phyloP scores from a whole-genome alignment of 2,113 vertebrate genomes.

The Pteruthius melanotis region DNA sequence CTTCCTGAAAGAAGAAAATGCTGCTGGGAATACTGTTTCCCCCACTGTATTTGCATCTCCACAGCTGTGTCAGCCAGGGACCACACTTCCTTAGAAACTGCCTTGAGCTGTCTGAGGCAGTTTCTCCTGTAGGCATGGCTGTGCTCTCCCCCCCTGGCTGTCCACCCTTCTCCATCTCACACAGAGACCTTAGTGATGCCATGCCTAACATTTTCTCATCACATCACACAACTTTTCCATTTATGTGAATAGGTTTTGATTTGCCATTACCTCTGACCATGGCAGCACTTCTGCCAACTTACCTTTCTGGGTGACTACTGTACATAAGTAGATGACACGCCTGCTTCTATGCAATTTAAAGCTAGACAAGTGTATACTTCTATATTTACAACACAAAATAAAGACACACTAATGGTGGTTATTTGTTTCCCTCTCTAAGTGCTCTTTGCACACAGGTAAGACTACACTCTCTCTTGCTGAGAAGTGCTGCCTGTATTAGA shows the following conservation, averaged over 20 bases:
- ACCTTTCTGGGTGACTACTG: neutral
- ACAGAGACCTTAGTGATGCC: neutral
- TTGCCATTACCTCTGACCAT: neutral
- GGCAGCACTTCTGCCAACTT: neutral
- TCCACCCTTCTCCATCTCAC: neutral
- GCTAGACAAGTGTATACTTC: conserved; percentile 28
- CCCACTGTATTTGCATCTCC: neutral
- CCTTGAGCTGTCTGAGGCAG: neutral
- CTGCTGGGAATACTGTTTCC: neutral
- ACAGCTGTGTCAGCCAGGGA: neutral
- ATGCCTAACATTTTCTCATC: neutral
- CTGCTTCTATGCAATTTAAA: conserved; percentile 73
- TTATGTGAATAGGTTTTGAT: neutral
- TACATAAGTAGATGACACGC: neutral
- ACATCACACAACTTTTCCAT: neutral
- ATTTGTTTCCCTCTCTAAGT: neutral
- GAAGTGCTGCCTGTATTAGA: neutral
- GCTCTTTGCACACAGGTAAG: neutral
- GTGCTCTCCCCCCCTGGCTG: neutral
- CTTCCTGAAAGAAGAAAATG: neutral
- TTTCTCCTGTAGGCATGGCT: neutral
- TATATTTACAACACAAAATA: conserved; percentile 70
- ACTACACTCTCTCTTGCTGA: neutral
- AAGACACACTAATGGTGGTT: conserved; percentile 22
- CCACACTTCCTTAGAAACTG: neutral